Evolutionary conservation across 2,797 vertebrate species (phyloP), one percentile per base, ranked within the genome.

Genomic region (Aplochiton taeniatus): DNA sequence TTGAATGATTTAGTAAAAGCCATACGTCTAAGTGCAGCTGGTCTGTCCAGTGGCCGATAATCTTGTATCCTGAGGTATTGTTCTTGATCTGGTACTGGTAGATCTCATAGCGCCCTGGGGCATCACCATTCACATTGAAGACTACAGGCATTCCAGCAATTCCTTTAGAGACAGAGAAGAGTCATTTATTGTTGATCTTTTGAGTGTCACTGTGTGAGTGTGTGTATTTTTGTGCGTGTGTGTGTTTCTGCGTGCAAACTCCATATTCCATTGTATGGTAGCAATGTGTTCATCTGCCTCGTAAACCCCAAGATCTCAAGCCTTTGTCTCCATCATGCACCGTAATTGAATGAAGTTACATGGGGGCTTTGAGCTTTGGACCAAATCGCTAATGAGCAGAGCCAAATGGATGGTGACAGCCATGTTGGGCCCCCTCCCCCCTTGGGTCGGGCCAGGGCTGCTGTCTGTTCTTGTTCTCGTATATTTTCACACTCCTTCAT

Each of bases 41-140:
- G 78, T 98, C 95, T 0, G 93, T 95, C 96, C 96, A 98, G 48
- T 94, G 89, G 58, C 96, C 96, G 0, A 98, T 96, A 84, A 94
- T 94, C 87, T 93, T 96, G 89, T 98, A 98, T 74, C 95, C 95
- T 0, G 89, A 90, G 0, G 88, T 93, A 75, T 87, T 89, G 11
- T 95, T 96, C 69, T 86, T 91, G 50, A 95, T 91, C 90, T 98
- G 96, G 85, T 98, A 98, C 79, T 98, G 96, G 86, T 96, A 98
- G 88, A 98, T 96, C 81, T 97, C 96, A 0, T 98, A 98, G 55
- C 95, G 96, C 11, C 96, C 96, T 0, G 96, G 96, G 0, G 96
- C 95, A 0, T 98, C 96, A 56, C 96, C 96, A 0, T 98, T 98
- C 85, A 95, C 93, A 0, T 98, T 98, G 88, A 98, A 98, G 0